A percentile compares a stretch with the other conserved stretches of the same genome.
Evolutionary conservation across 35 echinoderm and acorn worm genomes (phyloP).

Genomic region (Ophiothrix spiculata): DNA sequence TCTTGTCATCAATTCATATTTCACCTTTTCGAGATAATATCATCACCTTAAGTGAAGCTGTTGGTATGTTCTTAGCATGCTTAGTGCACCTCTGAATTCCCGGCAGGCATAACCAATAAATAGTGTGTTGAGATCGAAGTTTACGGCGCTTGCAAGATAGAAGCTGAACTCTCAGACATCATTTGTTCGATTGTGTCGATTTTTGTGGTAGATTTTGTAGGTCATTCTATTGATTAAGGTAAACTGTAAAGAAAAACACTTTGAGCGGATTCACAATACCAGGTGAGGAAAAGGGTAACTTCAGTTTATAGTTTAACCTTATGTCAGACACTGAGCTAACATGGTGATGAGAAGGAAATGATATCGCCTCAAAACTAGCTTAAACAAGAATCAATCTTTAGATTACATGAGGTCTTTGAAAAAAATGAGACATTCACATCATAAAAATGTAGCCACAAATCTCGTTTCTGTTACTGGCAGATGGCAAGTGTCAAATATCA

Average conservation of each 20-base stretch:
- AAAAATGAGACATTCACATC: background rate
- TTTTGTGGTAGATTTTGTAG: constrained; percentile 9
- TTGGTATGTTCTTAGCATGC: background rate
- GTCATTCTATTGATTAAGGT: constrained; percentile 10
- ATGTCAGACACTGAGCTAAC: background rate
- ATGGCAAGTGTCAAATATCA: background rate
- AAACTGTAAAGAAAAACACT: constrained; percentile 9
- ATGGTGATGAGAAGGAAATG: background rate
- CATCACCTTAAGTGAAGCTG: background rate
- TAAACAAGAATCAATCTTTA: background rate
- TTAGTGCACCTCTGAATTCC: background rate
- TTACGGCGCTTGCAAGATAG: background rate
- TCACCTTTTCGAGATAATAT: background rate
- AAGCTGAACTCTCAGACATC: background rate
- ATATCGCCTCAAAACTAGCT: background rate
- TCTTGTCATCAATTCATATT: no score
- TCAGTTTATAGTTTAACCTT: constrained; percentile 1
- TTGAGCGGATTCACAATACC: background rate
- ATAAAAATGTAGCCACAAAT: background rate
- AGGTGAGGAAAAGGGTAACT: background rate
- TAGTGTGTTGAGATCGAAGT: background rate
- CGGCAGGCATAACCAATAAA: background rate
- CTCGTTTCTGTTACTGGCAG: background rate
- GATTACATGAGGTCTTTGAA: background rate
- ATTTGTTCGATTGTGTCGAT: constrained; percentile 12